A percentile compares a stretch with the other conserved stretches of the same genome.
Evolutionary conservation across 2,113 vertebrate species (phyloP).

Genomic region (Hipposideros armiger): DNA sequence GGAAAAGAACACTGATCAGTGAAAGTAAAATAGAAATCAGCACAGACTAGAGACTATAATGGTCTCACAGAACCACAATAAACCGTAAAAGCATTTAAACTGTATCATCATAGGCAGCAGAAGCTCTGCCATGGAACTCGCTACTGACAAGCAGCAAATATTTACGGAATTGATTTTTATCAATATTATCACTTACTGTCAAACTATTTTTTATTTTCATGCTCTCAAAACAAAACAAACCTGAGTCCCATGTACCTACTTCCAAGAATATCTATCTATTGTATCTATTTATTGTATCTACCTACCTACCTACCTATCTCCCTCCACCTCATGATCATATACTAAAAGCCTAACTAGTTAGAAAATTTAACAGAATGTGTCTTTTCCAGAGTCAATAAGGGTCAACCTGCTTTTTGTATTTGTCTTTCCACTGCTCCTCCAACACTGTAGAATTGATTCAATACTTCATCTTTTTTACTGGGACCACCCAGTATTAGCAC

Average conservation of each 20-base stretch:
- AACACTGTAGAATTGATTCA: constrained; percentile 46
- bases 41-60: background rate
- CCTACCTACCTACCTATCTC: background rate
- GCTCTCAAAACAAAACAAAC: constrained; percentile 33
- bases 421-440: constrained; percentile 59
- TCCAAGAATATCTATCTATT: background rate
- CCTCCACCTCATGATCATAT: background rate
- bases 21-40: background rate
- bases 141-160: background rate
- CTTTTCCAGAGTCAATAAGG: constrained; percentile 34
- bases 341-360: background rate
- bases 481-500: constrained; percentile 51
- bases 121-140: background rate
- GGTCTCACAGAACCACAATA: background rate
- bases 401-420: constrained; percentile 18
- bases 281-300: background rate
- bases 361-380: constrained; percentile 38
- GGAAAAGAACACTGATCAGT: background rate
- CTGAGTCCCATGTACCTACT: background rate
- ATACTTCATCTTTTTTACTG: constrained; percentile 22
- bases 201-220: background rate
- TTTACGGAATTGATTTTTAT: background rate
- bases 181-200: background rate
- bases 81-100: background rate
- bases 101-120: background rate